Conservation (phyloP, 2,797 vertebrate genomes). For the Neosalanx taihuensis region DNA sequence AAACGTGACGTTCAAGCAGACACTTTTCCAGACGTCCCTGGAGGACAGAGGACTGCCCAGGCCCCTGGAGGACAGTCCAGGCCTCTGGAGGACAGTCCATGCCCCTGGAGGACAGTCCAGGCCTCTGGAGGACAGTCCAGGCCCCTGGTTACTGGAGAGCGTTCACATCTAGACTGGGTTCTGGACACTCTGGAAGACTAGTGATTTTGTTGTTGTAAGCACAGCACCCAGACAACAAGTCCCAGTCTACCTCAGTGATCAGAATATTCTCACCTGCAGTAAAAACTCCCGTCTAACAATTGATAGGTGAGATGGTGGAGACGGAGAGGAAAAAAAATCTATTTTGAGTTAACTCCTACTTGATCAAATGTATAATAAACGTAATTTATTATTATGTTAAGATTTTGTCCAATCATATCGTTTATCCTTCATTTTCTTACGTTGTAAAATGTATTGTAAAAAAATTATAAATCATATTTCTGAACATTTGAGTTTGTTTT, state of each 20-base stretch:
- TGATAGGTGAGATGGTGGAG: not conserved
- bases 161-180: constrained; percentile 41
- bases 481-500: not conserved
- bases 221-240: constrained; percentile 83
- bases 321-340: too few relatives aligned
- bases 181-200: constrained; percentile 86
- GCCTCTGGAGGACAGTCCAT: too few relatives aligned
- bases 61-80: too few relatives aligned
- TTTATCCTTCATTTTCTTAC: not conserved
- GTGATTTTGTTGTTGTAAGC: constrained; percentile 93
- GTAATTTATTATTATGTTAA: not conserved
- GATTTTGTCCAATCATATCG: not conserved
- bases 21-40: not conserved
- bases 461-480: not conserved
- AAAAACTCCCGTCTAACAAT: not conserved
- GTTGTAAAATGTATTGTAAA: not conserved
- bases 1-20: not conserved
- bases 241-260: constrained; percentile 84
- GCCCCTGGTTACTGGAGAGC: not conserved
- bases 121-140: not conserved
- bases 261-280: constrained; percentile 25
- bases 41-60: not conserved
- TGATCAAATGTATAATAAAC: not conserved
- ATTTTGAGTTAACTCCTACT: not conserved
- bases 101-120: too few relatives aligned